These are phyloP conservation scores for Hemaris fuciformis DNA, from an alignment of 2,888 invertebrate species.

Conservation along the genomic window DNA sequence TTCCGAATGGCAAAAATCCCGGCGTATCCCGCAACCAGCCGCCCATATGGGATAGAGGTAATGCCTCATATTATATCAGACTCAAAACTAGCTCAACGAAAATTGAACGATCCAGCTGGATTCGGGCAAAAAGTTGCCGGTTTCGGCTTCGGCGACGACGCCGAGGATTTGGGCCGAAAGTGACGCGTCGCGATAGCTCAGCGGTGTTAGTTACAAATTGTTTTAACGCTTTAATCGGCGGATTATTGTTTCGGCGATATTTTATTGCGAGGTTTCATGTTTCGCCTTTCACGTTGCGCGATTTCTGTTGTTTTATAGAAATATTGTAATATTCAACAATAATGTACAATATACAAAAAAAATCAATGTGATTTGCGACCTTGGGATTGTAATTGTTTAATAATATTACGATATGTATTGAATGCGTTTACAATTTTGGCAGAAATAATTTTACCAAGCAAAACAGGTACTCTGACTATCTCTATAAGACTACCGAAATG, in stretches of 20 bases:
- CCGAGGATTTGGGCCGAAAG: not conserved
- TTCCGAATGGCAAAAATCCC: constrained; percentile 3
- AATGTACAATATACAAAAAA: no score
- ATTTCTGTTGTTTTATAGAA: no score
- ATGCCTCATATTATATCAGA: constrained; percentile 14
- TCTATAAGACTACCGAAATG: no score
- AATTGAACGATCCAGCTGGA: constrained; percentile 17
- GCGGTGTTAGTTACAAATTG: constrained; percentile 1
- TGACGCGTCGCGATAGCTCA: not conserved
- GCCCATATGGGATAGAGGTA: not conserved
- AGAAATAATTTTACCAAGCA: no score
- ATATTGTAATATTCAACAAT: no score
- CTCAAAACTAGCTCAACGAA: constrained; percentile 12
- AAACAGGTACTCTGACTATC: no score
- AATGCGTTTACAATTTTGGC: no score
- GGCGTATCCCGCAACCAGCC: not conserved
- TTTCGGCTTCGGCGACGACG: not conserved
- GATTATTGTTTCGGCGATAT: not conserved
- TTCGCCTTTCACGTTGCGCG: not conserved
- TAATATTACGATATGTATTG: no score
- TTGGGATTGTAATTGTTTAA: no score
- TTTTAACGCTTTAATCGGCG: not conserved
- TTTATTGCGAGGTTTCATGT: not conserved
- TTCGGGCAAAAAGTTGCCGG: constrained; percentile 5
- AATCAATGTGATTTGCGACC: no score